A percentile compares a stretch with the other conserved stretches of the same genome.
Conservation (phyloP, 2,888 invertebrate genomes). For the Lithophane ornitopus region DNA sequence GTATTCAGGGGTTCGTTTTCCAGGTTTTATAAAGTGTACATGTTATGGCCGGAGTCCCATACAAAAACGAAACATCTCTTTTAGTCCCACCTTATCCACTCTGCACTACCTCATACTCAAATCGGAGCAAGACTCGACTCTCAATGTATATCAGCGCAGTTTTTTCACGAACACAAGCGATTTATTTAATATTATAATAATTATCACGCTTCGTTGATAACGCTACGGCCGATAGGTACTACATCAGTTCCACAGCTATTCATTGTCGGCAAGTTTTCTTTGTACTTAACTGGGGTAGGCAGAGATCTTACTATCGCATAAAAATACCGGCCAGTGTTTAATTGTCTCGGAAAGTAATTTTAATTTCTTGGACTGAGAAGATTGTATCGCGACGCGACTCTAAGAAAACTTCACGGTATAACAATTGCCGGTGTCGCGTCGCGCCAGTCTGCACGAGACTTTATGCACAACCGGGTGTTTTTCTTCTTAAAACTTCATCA, state of each 20-base stretch:
- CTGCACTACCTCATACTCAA: conserved; percentile 2
- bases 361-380: no score
- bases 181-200: conserved; percentile 83
- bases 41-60: no score
- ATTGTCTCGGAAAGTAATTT: neutral
- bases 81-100: conserved; percentile 9
- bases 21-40: no score
- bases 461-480: no score
- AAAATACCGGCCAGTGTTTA: neutral
- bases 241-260: conserved; percentile 42
- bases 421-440: no score
- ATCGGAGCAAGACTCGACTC: conserved; percentile 20
- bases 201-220: conserved; percentile 72
- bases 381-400: no score
- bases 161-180: conserved; percentile 63
- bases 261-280: conserved; percentile 35
- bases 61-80: no score
- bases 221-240: conserved; percentile 34
- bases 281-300: conserved; percentile 6
- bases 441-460: no score
- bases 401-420: no score
- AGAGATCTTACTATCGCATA: neutral
- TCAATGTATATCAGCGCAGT: conserved; percentile 54
- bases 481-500: no score
- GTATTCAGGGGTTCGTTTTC: no score